phyloP scores from a whole-genome alignment of 1,140 invertebrate species.

The Littorina saxatilis region DNA sequence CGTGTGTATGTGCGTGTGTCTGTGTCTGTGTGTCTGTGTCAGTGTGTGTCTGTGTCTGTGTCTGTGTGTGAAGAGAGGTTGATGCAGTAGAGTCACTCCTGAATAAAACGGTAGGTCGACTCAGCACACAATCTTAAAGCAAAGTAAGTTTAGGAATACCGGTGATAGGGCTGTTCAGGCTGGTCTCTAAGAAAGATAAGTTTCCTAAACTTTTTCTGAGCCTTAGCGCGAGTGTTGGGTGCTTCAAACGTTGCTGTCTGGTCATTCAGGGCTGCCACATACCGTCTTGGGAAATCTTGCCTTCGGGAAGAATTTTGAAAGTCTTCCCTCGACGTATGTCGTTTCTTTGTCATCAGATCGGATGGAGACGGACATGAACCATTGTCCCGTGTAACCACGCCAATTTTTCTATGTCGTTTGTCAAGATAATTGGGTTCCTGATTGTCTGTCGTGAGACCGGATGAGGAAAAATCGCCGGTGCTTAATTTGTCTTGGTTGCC shows the following conservation, averaged over 20 bases:
- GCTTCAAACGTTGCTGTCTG: background rate
- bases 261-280: background rate
- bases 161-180: slow-evolving; percentile 31
- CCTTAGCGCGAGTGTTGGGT: slow-evolving; percentile 40
- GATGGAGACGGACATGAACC: background rate
- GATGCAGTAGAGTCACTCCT: too few relatives aligned
- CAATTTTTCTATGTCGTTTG: background rate
- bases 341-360: background rate
- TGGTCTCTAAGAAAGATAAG: slow-evolving; percentile 52
- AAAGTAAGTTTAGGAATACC: too few relatives aligned
- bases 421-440: too few relatives aligned
- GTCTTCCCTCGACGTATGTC: background rate
- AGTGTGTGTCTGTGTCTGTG: too few relatives aligned
- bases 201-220: slow-evolving; percentile 49
- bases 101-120: too few relatives aligned
- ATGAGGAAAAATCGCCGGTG: background rate
- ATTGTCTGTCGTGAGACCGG: background rate
- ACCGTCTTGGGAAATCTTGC: background rate
- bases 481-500: background rate
- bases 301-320: background rate
- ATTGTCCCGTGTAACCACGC: background rate
- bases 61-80: too few relatives aligned
- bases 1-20: too few relatives aligned
- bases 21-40: too few relatives aligned
- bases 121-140: too few relatives aligned